Evolutionary conservation across 2,113 vertebrate species (phyloP).

Genomic region (Dolichallabes microphthalmus): DNA sequence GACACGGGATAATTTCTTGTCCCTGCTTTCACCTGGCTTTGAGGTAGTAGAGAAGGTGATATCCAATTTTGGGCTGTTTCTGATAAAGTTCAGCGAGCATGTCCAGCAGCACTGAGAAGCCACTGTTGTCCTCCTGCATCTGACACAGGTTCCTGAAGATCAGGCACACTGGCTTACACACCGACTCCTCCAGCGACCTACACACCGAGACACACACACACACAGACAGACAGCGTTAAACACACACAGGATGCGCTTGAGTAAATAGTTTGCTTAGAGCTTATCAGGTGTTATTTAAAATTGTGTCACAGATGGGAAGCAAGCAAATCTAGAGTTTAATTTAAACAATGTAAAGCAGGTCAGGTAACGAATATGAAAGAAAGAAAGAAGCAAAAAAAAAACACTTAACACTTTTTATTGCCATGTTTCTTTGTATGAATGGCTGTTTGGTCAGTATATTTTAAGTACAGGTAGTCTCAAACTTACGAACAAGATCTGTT

Average conservation of each 20-base stretch:
- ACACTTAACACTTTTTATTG: background rate
- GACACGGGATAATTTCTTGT: background rate
- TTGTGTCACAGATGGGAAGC: background rate
- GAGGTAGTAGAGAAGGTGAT: slow-evolving; percentile 94
- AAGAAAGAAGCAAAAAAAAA: too few species aligned
- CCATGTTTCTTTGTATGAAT: background rate
- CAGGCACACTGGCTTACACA: slow-evolving; percentile 91
- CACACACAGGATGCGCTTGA: background rate
- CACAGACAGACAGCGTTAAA: background rate
- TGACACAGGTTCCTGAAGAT: slow-evolving; percentile 96
- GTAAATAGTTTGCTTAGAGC: background rate
- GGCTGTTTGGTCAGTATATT: background rate
- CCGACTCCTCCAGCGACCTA: slow-evolving; percentile 94
- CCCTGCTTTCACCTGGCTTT: slow-evolving; percentile 80
- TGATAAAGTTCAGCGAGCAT: slow-evolving; percentile 93
- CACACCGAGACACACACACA: background rate
- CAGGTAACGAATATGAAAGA: too few species aligned
- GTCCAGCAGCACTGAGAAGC: slow-evolving; percentile 90
- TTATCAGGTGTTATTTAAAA: background rate
- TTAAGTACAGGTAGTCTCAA: background rate
- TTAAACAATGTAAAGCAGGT: background rate
- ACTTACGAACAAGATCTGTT: too few species aligned
- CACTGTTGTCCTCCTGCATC: slow-evolving; percentile 96
- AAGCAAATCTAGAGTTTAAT: background rate
- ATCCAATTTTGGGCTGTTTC: slow-evolving; percentile 97